A percentile compares a stretch with the other conserved stretches of the same genome.
phyloP scores from a whole-genome alignment of 2,797 vertebrate genomes.

The Micrastur ruficollis region DNA sequence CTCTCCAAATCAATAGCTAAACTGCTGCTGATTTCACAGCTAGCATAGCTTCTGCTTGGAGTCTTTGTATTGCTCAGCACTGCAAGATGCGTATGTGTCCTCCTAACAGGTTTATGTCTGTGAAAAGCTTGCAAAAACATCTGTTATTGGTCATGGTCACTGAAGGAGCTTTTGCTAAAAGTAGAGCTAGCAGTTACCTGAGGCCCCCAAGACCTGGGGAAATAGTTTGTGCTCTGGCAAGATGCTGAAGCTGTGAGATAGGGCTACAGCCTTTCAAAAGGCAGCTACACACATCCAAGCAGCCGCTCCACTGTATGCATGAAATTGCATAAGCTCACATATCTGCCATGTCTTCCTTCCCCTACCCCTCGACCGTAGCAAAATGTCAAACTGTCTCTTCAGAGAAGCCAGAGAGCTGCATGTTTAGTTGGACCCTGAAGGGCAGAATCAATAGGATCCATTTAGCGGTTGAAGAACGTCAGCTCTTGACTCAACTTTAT shows the following conservation, averaged over 20 bases:
- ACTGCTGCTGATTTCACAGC: not conserved
- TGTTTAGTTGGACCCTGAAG: not conserved
- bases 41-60: not conserved
- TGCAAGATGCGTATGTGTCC: fast-evolving
- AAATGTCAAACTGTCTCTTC: not conserved
- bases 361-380: not conserved
- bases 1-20: not conserved
- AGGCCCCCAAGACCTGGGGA: not conserved
- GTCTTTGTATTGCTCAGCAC: not conserved
- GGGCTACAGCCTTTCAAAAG: not conserved
- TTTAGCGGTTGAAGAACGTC: not conserved
- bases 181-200: not conserved
- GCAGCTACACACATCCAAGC: not conserved
- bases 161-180: not conserved
- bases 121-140: not conserved
- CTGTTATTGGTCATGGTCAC: not conserved
- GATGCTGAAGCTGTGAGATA: not conserved
- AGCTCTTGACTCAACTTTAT: not conserved
- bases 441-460: not conserved
- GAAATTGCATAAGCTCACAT: not conserved
- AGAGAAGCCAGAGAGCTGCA: not conserved
- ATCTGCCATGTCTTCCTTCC: not conserved
- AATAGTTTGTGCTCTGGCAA: not conserved
- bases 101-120: not conserved
- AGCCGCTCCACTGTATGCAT: not conserved